Evolutionary conservation across 2,888 invertebrate genomes (phyloP).

Genomic region (Pheosia tremula): DNA sequence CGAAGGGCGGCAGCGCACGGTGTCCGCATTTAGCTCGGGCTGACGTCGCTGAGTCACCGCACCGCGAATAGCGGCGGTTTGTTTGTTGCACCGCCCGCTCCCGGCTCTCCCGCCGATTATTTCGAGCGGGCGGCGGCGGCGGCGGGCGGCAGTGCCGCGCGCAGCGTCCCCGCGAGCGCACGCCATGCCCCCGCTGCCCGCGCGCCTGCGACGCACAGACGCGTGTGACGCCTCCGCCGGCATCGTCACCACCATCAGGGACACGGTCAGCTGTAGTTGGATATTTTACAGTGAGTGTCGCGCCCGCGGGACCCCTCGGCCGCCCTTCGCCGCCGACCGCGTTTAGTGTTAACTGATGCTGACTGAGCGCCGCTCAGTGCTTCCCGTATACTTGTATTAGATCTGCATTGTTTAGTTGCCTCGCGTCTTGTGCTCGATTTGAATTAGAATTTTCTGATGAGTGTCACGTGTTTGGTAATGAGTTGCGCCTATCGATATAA

Average conservation of each 20-base stretch:
- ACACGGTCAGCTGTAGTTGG: slow-evolving; percentile 90
- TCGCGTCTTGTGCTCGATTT: slow-evolving; percentile 8
- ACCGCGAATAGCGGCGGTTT: slow-evolving; percentile 80
- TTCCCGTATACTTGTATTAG: slow-evolving; percentile 23
- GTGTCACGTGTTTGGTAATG: slow-evolving; percentile 9
- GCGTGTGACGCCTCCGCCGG: slow-evolving; percentile 84
- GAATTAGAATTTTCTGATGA: not conserved
- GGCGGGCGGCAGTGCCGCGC: slow-evolving; percentile 70
- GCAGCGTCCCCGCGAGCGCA: slow-evolving; percentile 68
- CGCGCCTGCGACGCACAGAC: slow-evolving; percentile 64
- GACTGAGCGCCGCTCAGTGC: slow-evolving; percentile 39
- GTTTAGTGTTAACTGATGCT: slow-evolving; percentile 45
- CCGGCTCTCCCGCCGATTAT: slow-evolving; percentile 77
- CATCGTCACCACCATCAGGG: slow-evolving; percentile 86
- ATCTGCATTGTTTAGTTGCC: slow-evolving; percentile 9
- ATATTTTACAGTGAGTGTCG: slow-evolving; percentile 89
- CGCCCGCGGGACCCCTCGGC: slow-evolving; percentile 37
- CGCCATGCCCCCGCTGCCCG: slow-evolving; percentile 75
- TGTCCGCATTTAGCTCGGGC: slow-evolving; percentile 82
- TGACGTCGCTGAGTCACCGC: slow-evolving; percentile 80
- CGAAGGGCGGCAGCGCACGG: slow-evolving; percentile 82
- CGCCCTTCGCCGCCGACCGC: slow-evolving; percentile 47
- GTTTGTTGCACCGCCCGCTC: slow-evolving; percentile 81
- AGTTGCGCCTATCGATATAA: not conserved
- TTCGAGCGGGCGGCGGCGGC: slow-evolving; percentile 65